Conservation (phyloP, 2,888 invertebrate genomes). For the Oscheius sp. region DNA sequence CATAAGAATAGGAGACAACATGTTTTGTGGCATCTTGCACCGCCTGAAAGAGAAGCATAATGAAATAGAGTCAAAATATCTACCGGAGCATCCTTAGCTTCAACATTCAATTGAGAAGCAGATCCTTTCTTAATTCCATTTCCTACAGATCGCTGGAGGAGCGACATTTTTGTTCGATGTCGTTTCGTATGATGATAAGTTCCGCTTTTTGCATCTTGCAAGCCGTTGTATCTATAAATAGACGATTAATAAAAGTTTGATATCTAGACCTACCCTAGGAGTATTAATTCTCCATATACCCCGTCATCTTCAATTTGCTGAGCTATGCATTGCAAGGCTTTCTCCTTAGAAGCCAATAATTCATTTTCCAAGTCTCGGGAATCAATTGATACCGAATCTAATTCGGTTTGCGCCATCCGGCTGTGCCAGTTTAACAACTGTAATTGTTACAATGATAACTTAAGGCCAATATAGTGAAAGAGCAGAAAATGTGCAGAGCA, state of each 20-base stretch:
- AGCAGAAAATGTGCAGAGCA: background rate
- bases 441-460: background rate
- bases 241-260: background rate
- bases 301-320: conserved; percentile 38
- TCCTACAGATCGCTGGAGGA: conserved; percentile 48
- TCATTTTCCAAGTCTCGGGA: conserved; percentile 31
- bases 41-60: conserved; percentile 38
- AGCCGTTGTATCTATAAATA: conserved; percentile 55
- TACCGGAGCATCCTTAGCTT: conserved; percentile 48
- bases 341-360: conserved; percentile 10
- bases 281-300: conserved; percentile 64
- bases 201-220: conserved; percentile 43
- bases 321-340: conserved; percentile 9
- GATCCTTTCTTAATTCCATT: conserved; percentile 67
- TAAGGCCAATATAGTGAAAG: background rate
- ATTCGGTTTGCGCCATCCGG: conserved; percentile 5
- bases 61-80: background rate
- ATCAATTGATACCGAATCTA: conserved; percentile 25
- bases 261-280: conserved; percentile 54
- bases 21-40: conserved; percentile 63
- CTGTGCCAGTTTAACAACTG: conserved; percentile 24
- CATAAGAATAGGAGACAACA: conserved; percentile 66
- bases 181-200: conserved; percentile 44
- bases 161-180: conserved; percentile 63
- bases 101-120: conserved; percentile 36